These are phyloP conservation scores for Phrynocephalus versicolor DNA, from an alignment of 2,113 vertebrate genomes.

Conservation along the genomic window DNA sequence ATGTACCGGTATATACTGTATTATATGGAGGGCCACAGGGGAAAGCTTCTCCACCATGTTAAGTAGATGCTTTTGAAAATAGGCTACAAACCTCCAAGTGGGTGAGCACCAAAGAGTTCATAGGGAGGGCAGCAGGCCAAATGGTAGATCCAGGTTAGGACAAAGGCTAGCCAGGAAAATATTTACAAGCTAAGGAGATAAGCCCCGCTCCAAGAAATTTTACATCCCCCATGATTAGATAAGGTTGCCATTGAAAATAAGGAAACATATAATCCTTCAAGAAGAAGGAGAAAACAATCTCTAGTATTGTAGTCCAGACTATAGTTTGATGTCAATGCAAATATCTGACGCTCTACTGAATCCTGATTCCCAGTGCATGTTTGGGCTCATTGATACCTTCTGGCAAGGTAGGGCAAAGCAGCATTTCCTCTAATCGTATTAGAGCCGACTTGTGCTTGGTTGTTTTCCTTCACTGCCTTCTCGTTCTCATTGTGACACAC, in stretches of 20 bases:
- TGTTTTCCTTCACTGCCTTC: neutral
- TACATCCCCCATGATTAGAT: neutral
- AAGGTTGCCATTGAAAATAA: neutral
- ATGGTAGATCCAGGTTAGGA: neutral
- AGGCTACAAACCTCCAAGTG: too few species aligned
- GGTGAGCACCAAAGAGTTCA: neutral
- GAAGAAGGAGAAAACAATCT: neutral
- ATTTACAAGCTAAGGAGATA: neutral
- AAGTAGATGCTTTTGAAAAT: neutral
- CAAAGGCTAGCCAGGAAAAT: neutral
- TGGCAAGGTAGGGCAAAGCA: neutral
- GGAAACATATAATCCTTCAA: neutral
- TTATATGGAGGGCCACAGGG: neutral
- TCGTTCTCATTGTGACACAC: rapidly evolving
- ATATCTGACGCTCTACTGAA: neutral
- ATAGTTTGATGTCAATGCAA: neutral
- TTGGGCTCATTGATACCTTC: neutral
- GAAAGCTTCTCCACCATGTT: neutral
- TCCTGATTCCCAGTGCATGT: neutral
- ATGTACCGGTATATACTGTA: too few species aligned
- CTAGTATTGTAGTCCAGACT: neutral
- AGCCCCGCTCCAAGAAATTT: neutral
- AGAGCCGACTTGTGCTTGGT: neutral
- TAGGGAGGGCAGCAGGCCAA: too few species aligned
- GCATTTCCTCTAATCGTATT: neutral